Evolutionary conservation across 1,140 invertebrate genomes (phyloP).

Genomic region (Trachymyrmex cornetzi): DNA sequence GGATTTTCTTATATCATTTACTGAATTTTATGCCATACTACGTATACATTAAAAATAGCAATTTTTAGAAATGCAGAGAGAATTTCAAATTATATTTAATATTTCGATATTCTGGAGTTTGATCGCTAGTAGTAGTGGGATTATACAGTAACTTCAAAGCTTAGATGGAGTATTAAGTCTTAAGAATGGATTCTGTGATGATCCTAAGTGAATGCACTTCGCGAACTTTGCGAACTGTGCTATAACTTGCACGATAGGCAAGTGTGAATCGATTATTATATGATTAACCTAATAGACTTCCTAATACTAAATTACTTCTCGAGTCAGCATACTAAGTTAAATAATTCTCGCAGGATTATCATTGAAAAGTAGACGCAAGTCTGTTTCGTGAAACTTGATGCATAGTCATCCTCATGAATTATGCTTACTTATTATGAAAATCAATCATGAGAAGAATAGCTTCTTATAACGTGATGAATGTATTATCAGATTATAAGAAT

Average conservation of each 20-base stretch:
- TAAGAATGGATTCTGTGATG: slow-evolving; percentile 65
- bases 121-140: slow-evolving; percentile 20
- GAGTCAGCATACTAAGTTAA: not conserved
- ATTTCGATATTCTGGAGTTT: slow-evolving; percentile 52
- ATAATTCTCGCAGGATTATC: not conserved
- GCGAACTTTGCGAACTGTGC: slow-evolving; percentile 21
- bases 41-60: not conserved
- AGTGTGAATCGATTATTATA: slow-evolving; percentile 35
- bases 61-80: not conserved
- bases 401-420: not conserved
- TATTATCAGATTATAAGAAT: not conserved
- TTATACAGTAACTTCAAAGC: slow-evolving; percentile 67
- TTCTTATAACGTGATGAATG: slow-evolving; percentile 12
- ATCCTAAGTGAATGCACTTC: slow-evolving; percentile 66
- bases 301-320: not conserved
- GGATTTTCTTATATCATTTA: too few species aligned
- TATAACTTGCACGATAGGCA: slow-evolving; percentile 34
- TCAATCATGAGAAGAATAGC: not conserved
- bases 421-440: not conserved
- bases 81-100: slow-evolving; percentile 29
- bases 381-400: not conserved
- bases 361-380: not conserved
- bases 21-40: not conserved
- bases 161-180: slow-evolving; percentile 56
- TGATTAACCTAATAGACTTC: not conserved